A percentile compares a stretch with the other conserved stretches of the same genome.
These are phyloP conservation scores for Yponomeuta cagnagella DNA, from an alignment of 2,888 invertebrate genomes.

Conservation along the genomic window DNA sequence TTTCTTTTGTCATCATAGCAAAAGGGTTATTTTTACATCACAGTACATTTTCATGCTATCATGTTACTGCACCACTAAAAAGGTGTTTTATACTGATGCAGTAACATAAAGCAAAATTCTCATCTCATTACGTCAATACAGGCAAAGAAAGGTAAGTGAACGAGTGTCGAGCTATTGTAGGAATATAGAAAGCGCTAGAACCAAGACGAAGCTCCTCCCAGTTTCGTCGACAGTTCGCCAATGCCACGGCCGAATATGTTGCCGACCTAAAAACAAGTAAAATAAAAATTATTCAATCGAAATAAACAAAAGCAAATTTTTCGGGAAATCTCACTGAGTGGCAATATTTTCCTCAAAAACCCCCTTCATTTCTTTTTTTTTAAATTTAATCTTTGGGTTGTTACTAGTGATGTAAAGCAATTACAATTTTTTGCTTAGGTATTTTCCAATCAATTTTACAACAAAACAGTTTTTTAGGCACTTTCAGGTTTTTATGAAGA, in stretches of 20 bases:
- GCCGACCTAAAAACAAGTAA: conserved; percentile 78
- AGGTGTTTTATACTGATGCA: conserved; percentile 24
- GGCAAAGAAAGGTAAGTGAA: conserved; percentile 42
- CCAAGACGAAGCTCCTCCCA: conserved; percentile 90
- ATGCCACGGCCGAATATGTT: conserved; percentile 93
- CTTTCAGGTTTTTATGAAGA: too few species aligned
- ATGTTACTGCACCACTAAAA: conserved; percentile 32
- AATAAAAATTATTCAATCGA: background rate
- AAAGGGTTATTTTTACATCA: conserved; percentile 52
- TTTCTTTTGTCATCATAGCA: conserved; percentile 31
- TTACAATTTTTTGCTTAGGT: too few species aligned
- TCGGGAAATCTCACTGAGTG: background rate
- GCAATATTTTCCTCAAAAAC: background rate
- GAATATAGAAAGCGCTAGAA: conserved; percentile 75
- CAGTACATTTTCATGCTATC: conserved; percentile 46
- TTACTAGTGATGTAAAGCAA: too few species aligned
- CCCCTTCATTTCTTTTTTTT: too few species aligned
- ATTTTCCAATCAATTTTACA: too few species aligned
- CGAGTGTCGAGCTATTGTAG: conserved; percentile 33
- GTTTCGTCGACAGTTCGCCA: conserved; percentile 91
- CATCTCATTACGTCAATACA: conserved; percentile 45
- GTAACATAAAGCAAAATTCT: conserved; percentile 42
- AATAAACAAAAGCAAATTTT: background rate
- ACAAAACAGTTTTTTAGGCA: too few species aligned
- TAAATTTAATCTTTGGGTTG: too few species aligned